These are phyloP conservation scores for Benthosema pterotum DNA, from an alignment of 2,797 vertebrate species.

Conservation along the genomic window DNA sequence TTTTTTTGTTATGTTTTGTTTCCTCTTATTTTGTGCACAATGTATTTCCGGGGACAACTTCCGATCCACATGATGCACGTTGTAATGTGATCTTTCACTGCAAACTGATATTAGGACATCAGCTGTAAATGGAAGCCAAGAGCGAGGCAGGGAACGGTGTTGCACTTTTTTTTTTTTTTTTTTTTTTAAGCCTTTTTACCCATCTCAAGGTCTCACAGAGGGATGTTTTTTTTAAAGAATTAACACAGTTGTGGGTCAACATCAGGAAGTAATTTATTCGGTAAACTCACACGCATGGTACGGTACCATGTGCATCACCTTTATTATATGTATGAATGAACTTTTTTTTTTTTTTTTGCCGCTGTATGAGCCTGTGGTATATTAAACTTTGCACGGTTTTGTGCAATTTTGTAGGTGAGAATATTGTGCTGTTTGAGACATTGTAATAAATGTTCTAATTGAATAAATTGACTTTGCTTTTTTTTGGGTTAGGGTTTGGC, in stretches of 20 bases:
- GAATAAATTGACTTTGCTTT: no score
- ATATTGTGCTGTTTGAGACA: slow-evolving; percentile 53
- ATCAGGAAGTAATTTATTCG: slow-evolving; percentile 28
- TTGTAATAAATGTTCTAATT: slow-evolving; percentile 59
- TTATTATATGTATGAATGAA: slow-evolving; percentile 35
- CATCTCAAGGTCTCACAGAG: slow-evolving; percentile 13
- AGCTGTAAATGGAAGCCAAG: slow-evolving; percentile 1
- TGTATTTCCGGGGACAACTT: slow-evolving; percentile 10
- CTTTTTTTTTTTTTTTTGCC: slow-evolving; percentile 46
- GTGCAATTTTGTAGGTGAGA: slow-evolving; percentile 63
- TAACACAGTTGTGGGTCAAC: slow-evolving; percentile 17
- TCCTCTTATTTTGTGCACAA: slow-evolving; percentile 26
- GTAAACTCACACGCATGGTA: slow-evolving; percentile 37
- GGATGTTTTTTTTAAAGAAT: slow-evolving; percentile 14
- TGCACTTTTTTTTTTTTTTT: no score
- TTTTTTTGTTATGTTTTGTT: no score
- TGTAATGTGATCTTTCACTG: slow-evolving; percentile 7
- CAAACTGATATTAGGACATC: slow-evolving; percentile 5
- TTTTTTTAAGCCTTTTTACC: slow-evolving; percentile 28
- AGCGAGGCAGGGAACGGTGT: not conserved
- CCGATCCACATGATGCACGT: slow-evolving; percentile 13
- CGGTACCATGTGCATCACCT: slow-evolving; percentile 9
- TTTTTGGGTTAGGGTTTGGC: no score
- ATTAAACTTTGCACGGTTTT: slow-evolving; percentile 42
- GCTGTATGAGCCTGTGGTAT: slow-evolving; percentile 50